Evolutionary conservation across 2,113 vertebrate species (phyloP).

Genomic region (Oreotrochilus melanogaster): DNA sequence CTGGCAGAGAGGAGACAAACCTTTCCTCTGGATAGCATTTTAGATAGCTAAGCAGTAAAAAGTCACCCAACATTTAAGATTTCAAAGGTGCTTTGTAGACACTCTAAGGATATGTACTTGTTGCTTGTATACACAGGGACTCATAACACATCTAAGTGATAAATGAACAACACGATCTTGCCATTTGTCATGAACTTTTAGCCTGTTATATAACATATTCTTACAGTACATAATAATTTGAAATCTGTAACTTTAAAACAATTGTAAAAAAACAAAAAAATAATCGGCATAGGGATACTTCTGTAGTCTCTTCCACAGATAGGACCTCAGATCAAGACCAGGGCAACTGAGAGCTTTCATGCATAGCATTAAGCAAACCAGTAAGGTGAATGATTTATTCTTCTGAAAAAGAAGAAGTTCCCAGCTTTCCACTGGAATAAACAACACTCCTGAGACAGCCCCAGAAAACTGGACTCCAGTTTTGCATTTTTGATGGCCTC

Average conservation of each 20-base stretch:
- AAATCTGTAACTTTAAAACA: not conserved
- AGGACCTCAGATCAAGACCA: not conserved
- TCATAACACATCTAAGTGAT: not conserved
- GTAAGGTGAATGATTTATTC: not conserved
- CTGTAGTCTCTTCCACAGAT: not conserved
- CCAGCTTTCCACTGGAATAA: not conserved
- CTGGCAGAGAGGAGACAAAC: not conserved
- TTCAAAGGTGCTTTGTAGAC: not conserved
- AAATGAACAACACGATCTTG: not conserved
- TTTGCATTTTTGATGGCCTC: not conserved
- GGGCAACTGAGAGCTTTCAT: conserved; percentile 1
- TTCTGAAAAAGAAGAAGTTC: conserved; percentile 20
- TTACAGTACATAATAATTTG: conserved; percentile 3
- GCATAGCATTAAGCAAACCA: not conserved
- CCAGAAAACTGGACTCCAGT: not conserved
- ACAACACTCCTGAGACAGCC: not conserved
- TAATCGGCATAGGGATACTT: not conserved
- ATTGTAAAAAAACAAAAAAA: not conserved
- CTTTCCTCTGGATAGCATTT: not conserved
- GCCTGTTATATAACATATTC: not conserved
- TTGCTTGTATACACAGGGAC: not conserved
- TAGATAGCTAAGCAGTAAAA: conserved; percentile 29
- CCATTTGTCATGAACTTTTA: not conserved
- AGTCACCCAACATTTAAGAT: not conserved
- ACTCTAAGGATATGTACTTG: not conserved